phyloP scores from a whole-genome alignment of 2,113 vertebrate species.

The Chionodraco myersi region DNA sequence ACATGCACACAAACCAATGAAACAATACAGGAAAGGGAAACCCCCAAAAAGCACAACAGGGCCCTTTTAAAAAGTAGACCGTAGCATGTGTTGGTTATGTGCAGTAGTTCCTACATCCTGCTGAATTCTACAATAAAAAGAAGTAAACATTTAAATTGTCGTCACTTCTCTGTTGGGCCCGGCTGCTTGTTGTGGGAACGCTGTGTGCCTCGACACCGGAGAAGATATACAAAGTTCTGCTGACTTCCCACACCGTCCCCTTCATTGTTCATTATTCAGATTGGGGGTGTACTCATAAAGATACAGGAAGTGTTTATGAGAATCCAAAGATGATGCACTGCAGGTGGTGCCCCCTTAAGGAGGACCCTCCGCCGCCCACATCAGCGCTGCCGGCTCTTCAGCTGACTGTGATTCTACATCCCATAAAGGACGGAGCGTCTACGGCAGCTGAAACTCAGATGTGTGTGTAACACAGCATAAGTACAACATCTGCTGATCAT shows the following conservation, averaged over 20 bases:
- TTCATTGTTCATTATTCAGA: slow-evolving; percentile 34
- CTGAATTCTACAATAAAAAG: slow-evolving; percentile 22
- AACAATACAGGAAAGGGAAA: too few relatives aligned
- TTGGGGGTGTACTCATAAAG: slow-evolving; percentile 43
- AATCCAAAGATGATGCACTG: slow-evolving; percentile 43
- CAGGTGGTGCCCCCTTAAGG: slow-evolving; percentile 24
- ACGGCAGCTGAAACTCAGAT: slow-evolving; percentile 13
- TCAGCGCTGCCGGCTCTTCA: slow-evolving; percentile 15
- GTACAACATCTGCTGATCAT: slow-evolving; percentile 41
- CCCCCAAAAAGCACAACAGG: too few relatives aligned
- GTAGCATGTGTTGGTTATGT: background rate
- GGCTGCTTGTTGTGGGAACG: slow-evolving; percentile 7
- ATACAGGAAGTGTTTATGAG: slow-evolving; percentile 42
- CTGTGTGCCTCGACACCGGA: background rate
- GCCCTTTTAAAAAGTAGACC: background rate
- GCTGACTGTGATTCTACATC: slow-evolving; percentile 38
- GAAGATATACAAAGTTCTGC: slow-evolving; percentile 36
- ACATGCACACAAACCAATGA: too few relatives aligned
- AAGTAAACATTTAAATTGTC: slow-evolving; percentile 5
- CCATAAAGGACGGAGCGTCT: slow-evolving; percentile 1
- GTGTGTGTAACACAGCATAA: slow-evolving; percentile 3
- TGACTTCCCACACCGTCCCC: slow-evolving; percentile 23
- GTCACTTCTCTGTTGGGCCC: background rate
- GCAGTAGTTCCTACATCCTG: slow-evolving; percentile 1
- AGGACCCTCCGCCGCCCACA: slow-evolving; percentile 46